A percentile compares a stretch with the other conserved stretches of the same genome.
Evolutionary conservation across 2,888 invertebrate species (phyloP).

Genomic region (Proisotoma minuta): DNA sequence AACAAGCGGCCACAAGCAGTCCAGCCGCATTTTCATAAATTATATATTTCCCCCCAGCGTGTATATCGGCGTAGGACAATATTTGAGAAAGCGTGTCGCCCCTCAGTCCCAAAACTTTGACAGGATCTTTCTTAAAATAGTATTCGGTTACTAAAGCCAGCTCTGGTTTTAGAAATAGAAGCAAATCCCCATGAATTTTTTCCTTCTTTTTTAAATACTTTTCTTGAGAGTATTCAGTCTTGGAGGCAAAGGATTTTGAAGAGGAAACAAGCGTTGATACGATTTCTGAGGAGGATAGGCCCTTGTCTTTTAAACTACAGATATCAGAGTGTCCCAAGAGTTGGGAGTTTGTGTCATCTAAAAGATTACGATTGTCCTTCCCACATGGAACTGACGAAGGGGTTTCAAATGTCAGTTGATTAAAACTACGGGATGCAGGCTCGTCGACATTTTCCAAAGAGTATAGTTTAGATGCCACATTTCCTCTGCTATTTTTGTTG

Average conservation of each 20-base stretch:
- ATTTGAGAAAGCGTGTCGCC: constrained; percentile 82
- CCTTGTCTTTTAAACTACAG: constrained; percentile 67
- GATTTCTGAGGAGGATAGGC: constrained; percentile 73
- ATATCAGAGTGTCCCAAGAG: constrained; percentile 78
- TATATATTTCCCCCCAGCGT: constrained; percentile 66
- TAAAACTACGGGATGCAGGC: constrained; percentile 19
- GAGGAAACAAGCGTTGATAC: constrained; percentile 82
- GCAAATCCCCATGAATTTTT: constrained; percentile 81
- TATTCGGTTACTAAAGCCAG: constrained; percentile 77
- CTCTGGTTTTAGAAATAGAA: constrained; percentile 74
- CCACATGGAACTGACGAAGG: constrained; percentile 28
- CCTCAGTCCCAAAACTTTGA: constrained; percentile 56
- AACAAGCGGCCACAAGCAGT: constrained; percentile 71
- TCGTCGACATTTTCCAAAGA: constrained; percentile 22
- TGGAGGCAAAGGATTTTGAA: constrained; percentile 80
- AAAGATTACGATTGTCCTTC: constrained; percentile 32
- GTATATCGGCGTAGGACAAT: constrained; percentile 73
- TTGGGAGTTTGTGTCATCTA: constrained; percentile 60
- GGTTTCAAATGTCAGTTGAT: constrained; percentile 18
- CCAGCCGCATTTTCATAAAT: constrained; percentile 82
- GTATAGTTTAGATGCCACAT: constrained; percentile 12
- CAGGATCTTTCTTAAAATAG: constrained; percentile 72
- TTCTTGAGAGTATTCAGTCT: constrained; percentile 81
- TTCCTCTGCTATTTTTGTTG: not conserved
- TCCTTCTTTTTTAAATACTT: constrained; percentile 94